Base-by-base conservation (phyloP, 2,797 vertebrate genomes). In the Alectoris magna region DNA sequence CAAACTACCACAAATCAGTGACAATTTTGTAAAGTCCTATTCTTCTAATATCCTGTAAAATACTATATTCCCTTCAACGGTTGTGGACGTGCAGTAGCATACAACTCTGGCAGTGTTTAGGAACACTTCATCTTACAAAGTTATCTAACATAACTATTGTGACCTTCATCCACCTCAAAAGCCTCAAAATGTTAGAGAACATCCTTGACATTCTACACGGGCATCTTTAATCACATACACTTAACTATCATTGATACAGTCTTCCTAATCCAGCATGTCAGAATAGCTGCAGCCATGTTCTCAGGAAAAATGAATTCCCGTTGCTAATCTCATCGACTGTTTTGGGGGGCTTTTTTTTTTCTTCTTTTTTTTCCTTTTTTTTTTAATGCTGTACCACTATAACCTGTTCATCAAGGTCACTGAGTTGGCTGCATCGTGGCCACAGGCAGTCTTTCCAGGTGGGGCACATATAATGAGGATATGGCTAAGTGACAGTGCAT, bases 201-300 rank as follows among this genome's bases (percentile, higher is more conserved):
- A 38, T 1, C 1, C 4, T 63, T 60, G 17, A 53, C 17, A 16
- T 82, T 68, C 4, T 4, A 46, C 31, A 26, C 2, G 4, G 19
- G 49, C 0, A 0, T 14, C 46, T 39, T 4, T 16, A 67, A 2
- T 6, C 39, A 36, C 0, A 1, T 3, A 17, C 10, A 15, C 7
- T 53, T 43, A 59, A 18, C 58, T 43, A 24, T 10, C 11, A 51
- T 7, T 56, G 51, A 69, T 22, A 41, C 2, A 62, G n/a, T 4
- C 22, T 74, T n/a, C 11, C 11, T 48, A 12, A 53, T 71, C 11
- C n/a, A 46, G 31, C 11, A 10, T 34, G 24, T 46, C 18, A 44
- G 31, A 71, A 29, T 13, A 67, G 10, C 7, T 72, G n/a, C 3
- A 22, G 13, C 31, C 10, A 23, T 3, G 0, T 41, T 74, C 23